Evolutionary conservation across 1,140 invertebrate species (phyloP), one percentile per base, ranked within the genome.

Genomic region (Mactra quadrangularis): DNA sequence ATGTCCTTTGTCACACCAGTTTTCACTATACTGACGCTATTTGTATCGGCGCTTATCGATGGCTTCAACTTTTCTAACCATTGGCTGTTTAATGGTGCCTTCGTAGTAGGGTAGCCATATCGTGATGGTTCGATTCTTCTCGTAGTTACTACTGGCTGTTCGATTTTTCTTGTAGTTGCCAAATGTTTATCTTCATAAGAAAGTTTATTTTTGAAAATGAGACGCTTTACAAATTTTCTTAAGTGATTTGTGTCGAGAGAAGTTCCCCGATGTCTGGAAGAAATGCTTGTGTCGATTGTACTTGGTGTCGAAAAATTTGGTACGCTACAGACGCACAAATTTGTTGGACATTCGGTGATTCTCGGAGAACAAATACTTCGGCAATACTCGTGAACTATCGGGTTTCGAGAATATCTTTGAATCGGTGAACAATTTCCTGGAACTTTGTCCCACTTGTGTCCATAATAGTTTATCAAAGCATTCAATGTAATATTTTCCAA

Each of bases 301-400:
- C 19, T 13, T 68, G 11, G 19, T 50, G 45, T 3, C 17, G 45
- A 13, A 13, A 7, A 17, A 29, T 41, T 15, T 11, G 45, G n/a
- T 53, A 38, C 3, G 29, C 1, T 17, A 27, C 41, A 60, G 53
- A 75, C 13, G 19, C 72, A 75, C 33, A 75, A 11, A 22, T 38
- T 29, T n/a, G 27, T 11, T 17, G 72, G 72, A 31, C 72, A 75
- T 45, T 35, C 25, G 0, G 25, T 15, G 22, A n/a, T 2, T 22
- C 60, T 25, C 15, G 38, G 22, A 13, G 55, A 47, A 33, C 72
- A 75, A 33, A 75, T 22, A 22, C 25, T 59, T 41, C 11, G 29
- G 27, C 72, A 75, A 27, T 35, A 75, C 29, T 75, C 72, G 9
- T 75, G 53, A 17, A 75, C 53, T 17, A 75, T 75, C 60, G 72